Conservation (phyloP, 2,888 invertebrate species). For the Amiota communis region DNA sequence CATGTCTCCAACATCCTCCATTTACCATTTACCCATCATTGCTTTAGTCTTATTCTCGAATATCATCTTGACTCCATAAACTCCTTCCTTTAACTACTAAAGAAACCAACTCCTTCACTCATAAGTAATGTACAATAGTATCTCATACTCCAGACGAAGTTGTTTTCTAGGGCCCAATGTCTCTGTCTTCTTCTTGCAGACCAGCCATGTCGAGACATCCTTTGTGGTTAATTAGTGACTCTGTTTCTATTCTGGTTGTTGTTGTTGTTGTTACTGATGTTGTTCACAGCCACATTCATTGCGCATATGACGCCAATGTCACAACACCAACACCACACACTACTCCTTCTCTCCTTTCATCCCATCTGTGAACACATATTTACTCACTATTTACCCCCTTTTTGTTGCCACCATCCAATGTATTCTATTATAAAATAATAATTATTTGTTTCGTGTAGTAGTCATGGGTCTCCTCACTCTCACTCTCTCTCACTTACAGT, state of each 20-base stretch:
- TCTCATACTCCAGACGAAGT: too few species aligned
- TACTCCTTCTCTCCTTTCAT: background rate
- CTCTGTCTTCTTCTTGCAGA: too few species aligned
- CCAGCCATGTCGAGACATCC: background rate
- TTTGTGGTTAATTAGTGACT: conserved; percentile 34
- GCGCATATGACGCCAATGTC: conserved; percentile 16
- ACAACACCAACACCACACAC: background rate
- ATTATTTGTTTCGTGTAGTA: background rate
- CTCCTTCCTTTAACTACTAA: too few species aligned
- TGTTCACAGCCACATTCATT: conserved; percentile 10
- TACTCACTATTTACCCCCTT: background rate
- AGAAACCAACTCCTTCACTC: too few species aligned
- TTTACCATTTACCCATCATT: too few species aligned
- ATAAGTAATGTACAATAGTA: too few species aligned
- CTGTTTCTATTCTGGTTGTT: conserved; percentile 6
- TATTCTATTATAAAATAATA: conserved; percentile 24
- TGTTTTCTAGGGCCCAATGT: too few species aligned
- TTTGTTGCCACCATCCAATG: background rate
- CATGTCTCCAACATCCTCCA: background rate
- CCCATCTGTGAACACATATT: too few species aligned
- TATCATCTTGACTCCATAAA: background rate
- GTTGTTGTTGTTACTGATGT: background rate
- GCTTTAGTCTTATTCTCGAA: too few species aligned
- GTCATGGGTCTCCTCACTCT: too few species aligned
- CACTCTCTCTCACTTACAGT: background rate